Conservation (phyloP, 2,888 invertebrate species). For the Hypena proboscidalis region DNA sequence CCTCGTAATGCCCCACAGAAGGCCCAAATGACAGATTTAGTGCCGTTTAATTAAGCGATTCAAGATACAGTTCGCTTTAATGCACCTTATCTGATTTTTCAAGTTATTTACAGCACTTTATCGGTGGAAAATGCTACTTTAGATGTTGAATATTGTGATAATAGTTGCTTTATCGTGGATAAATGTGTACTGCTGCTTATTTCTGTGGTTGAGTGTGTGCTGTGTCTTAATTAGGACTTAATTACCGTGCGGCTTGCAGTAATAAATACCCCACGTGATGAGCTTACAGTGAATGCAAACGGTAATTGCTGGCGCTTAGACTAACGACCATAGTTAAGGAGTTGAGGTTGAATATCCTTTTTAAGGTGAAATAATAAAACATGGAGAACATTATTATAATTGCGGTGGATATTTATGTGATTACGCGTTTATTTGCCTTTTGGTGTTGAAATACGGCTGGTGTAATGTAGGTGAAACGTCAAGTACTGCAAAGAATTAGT, state of each 20-base stretch:
- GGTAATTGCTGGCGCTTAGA: conserved; percentile 2
- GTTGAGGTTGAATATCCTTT: no score
- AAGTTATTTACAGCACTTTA: conserved; percentile 61
- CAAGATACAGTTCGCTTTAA: conserved; percentile 60
- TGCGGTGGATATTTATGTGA: no score
- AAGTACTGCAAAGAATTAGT: no score
- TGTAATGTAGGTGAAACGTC: no score
- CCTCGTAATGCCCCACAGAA: conserved; percentile 64
- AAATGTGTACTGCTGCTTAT: neutral
- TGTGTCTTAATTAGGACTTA: conserved; percentile 3
- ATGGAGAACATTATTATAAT: no score
- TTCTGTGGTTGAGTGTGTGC: conserved; percentile 1
- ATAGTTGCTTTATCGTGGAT: conserved; percentile 27
- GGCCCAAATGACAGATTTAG: conserved; percentile 79
- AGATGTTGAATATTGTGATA: conserved; percentile 39
- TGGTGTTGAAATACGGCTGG: no score
- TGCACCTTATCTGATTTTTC: conserved; percentile 69
- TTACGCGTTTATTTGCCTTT: no score
- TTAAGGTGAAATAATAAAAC: no score
- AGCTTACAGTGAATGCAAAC: conserved; percentile 3
- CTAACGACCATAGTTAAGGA: no score
- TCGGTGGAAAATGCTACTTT: conserved; percentile 38
- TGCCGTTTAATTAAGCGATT: conserved; percentile 79
- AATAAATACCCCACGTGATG: conserved; percentile 4
- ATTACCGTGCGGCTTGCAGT: conserved; percentile 2